Conservation (phyloP, 2,888 invertebrate species). For the Cheilosia scutellata region DNA sequence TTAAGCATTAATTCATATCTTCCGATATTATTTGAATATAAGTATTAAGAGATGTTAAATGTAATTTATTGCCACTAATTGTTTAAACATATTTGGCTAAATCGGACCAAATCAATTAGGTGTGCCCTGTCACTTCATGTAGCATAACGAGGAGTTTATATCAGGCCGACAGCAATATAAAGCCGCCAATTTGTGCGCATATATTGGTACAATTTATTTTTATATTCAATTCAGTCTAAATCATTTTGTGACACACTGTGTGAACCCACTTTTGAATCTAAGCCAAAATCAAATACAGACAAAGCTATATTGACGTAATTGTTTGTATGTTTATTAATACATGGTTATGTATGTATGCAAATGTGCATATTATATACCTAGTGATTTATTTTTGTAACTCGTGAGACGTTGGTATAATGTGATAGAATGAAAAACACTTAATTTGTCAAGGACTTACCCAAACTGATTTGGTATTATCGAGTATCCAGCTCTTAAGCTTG, state of each 20-base stretch:
- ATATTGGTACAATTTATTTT: too few relatives aligned
- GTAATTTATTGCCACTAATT: too few relatives aligned
- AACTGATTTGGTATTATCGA: slow-evolving; percentile 92
- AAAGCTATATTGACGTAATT: slow-evolving; percentile 20
- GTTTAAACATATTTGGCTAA: too few relatives aligned
- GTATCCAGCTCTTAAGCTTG: slow-evolving; percentile 91
- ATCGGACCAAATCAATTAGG: too few relatives aligned
- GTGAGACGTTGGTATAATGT: not conserved
- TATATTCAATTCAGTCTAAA: not conserved
- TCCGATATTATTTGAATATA: too few relatives aligned
- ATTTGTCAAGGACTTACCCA: slow-evolving; percentile 88
- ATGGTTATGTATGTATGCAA: not conserved
- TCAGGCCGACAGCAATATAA: not conserved
- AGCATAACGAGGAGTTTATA: too few relatives aligned
- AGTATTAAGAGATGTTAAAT: too few relatives aligned
- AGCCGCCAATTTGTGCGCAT: too few relatives aligned
- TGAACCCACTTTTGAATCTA: slow-evolving; percentile 38
- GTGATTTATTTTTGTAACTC: not conserved
- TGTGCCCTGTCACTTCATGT: too few relatives aligned
- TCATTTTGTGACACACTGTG: not conserved
- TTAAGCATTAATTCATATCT: too few relatives aligned
- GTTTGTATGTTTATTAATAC: not conserved
- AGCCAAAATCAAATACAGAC: slow-evolving; percentile 30
- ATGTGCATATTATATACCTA: not conserved
- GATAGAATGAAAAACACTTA: not conserved